Conservation (phyloP, 2,797 vertebrate genomes). For the Clamator glandarius region DNA sequence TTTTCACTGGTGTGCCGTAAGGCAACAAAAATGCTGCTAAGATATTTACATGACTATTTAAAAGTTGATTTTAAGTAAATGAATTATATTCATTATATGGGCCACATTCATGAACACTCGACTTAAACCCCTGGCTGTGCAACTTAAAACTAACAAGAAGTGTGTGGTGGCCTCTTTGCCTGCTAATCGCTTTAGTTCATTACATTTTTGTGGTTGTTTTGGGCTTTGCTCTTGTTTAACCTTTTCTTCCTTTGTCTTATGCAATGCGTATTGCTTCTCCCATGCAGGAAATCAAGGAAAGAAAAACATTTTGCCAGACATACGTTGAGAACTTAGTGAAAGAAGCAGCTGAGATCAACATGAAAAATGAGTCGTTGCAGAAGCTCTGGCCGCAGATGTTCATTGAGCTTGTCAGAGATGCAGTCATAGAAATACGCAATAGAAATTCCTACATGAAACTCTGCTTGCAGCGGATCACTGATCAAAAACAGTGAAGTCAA, state of each 20-base stretch:
- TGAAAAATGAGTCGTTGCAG: constrained; percentile 92
- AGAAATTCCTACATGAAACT: constrained; percentile 85
- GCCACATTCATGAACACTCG: not conserved
- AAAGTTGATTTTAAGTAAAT: not conserved
- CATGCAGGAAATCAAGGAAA: constrained; percentile 78
- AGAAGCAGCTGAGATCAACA: constrained; percentile 88
- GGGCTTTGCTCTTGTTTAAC: not conserved
- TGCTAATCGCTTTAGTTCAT: not conserved
- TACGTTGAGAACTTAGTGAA: constrained; percentile 89
- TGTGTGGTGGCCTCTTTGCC: not conserved
- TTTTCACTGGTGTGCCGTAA: not conserved
- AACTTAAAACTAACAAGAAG: not conserved
- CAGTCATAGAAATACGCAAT: constrained; percentile 91
- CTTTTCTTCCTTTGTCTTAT: not conserved
- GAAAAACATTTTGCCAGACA: constrained; percentile 81
- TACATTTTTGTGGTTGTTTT: not conserved
- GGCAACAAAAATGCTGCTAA: not conserved
- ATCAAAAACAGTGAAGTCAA: constrained; percentile 69
- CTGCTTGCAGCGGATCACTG: constrained; percentile 83
- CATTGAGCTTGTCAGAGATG: constrained; percentile 93
- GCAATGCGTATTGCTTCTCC: not conserved
- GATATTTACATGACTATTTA: not conserved
- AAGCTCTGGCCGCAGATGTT: constrained; percentile 97
- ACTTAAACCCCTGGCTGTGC: not conserved
- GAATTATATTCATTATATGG: not conserved